Conservation (phyloP, 2,113 vertebrate species). For the Labeo catla region DNA sequence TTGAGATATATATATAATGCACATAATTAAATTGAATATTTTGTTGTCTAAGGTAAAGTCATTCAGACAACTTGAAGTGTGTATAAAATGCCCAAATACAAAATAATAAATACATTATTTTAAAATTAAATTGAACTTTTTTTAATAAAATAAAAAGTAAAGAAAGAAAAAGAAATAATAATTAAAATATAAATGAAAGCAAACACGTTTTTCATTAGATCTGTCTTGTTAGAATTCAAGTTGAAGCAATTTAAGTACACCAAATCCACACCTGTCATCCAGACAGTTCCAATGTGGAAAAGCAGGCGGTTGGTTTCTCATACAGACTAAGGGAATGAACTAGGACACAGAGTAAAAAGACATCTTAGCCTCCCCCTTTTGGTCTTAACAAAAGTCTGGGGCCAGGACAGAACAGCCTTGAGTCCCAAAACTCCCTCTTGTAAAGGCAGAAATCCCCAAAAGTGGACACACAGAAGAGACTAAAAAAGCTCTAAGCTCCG, state of each 20-base stretch:
- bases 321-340: neutral
- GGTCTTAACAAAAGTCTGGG: conserved; percentile 17
- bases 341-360: conserved; percentile 15
- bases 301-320: neutral
- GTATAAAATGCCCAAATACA: neutral
- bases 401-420: conserved; percentile 5
- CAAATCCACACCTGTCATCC: conserved; percentile 67
- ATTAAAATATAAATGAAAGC: neutral
- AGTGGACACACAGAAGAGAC: conserved; percentile 57
- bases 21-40: neutral
- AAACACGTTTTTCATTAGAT: neutral
- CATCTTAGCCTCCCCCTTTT: conserved; percentile 24
- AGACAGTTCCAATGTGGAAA: conserved; percentile 29
- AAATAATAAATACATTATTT: neutral
- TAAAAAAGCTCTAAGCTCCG: conserved; percentile 69
- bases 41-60: neutral
- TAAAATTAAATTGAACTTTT: neutral
- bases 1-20: conserved; percentile 1
- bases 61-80: neutral
- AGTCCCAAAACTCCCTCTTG: conserved; percentile 55
- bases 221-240: conserved; percentile 41
- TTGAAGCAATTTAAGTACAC: conserved; percentile 47
- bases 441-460: conserved; percentile 67
- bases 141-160: neutral
- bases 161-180: neutral